Evolutionary conservation across 53 echinoderm and acorn worm genomes (phyloP).

Genomic region (Crossaster papposus): DNA sequence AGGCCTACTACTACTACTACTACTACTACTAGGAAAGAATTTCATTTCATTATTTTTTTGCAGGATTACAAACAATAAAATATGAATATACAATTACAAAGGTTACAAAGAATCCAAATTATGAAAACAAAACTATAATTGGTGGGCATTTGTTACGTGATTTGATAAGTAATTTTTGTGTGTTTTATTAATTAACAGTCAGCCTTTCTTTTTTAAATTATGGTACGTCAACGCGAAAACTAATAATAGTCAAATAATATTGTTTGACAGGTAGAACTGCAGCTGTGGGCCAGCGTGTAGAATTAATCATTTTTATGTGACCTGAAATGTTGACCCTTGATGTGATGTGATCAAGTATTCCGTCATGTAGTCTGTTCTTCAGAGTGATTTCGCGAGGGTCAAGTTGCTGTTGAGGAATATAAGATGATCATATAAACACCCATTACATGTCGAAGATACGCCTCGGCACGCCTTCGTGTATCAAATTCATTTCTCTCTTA

Average conservation of each 20-base stretch:
- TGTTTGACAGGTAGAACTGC: neutral
- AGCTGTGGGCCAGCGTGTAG: neutral
- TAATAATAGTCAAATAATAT: neutral
- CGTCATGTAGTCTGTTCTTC: neutral
- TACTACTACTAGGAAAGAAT: too few relatives aligned
- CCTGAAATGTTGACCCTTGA: neutral
- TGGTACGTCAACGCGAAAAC: neutral
- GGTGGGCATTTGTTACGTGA: neutral
- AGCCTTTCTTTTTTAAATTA: neutral
- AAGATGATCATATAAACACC: neutral
- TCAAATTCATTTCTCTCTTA: neutral
- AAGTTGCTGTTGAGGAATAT: neutral
- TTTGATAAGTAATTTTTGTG: neutral
- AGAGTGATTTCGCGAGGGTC: neutral
- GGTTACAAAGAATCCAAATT: too few relatives aligned
- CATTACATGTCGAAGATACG: neutral
- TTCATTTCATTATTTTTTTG: too few relatives aligned
- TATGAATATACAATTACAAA: too few relatives aligned
- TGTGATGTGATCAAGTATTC: neutral
- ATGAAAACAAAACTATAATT: too few relatives aligned
- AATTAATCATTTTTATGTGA: slow-evolving; percentile 4
- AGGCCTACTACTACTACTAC: too few relatives aligned
- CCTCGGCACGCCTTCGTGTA: neutral
- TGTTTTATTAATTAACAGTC: neutral
- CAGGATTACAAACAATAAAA: too few relatives aligned